A percentile compares a stretch with the other conserved stretches of the same genome.
Evolutionary conservation across 2,113 vertebrate genomes (phyloP).

Genomic region (Saccopteryx leptura): DNA sequence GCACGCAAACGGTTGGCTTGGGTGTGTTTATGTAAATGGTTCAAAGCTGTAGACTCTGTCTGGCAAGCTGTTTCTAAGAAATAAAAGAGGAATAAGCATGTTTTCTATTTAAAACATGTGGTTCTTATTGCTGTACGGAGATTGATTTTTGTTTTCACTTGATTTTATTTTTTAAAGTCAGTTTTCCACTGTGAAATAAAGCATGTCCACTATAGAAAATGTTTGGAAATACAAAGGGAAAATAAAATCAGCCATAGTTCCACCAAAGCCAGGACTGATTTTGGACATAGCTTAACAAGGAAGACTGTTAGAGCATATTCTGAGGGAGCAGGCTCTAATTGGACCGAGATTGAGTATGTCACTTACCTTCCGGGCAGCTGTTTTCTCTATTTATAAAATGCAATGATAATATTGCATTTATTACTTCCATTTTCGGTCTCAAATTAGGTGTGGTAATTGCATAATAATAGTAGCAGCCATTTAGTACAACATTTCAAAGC

Average conservation of each 20-base stretch:
- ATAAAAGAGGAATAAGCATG: slow-evolving; percentile 65
- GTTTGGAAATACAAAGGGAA: not conserved
- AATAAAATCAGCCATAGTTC: not conserved
- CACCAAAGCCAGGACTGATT: not conserved
- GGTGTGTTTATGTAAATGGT: slow-evolving; percentile 63
- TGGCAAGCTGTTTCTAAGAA: slow-evolving; percentile 62
- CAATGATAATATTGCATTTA: not conserved
- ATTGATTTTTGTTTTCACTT: slow-evolving; percentile 75
- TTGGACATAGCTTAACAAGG: not conserved
- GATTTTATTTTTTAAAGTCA: slow-evolving; percentile 71
- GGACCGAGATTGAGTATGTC: not conserved
- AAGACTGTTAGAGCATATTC: not conserved
- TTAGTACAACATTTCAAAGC: slow-evolving; percentile 58
- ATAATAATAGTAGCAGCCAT: slow-evolving; percentile 54
- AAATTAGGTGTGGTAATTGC: slow-evolving; percentile 34
- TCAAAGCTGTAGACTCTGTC: slow-evolving; percentile 67
- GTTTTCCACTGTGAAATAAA: slow-evolving; percentile 66
- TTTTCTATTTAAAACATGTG: slow-evolving; percentile 78
- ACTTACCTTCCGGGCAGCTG: slow-evolving; percentile 18
- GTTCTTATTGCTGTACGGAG: slow-evolving; percentile 76
- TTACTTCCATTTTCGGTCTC: slow-evolving; percentile 44
- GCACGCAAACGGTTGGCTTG: slow-evolving; percentile 62
- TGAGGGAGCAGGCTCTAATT: not conserved
- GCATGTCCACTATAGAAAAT: slow-evolving; percentile 47
- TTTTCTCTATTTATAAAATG: slow-evolving; percentile 16